Evolutionary conservation across 1,140 invertebrate species (phyloP).

Genomic region (Drosophila kikkawai): DNA sequence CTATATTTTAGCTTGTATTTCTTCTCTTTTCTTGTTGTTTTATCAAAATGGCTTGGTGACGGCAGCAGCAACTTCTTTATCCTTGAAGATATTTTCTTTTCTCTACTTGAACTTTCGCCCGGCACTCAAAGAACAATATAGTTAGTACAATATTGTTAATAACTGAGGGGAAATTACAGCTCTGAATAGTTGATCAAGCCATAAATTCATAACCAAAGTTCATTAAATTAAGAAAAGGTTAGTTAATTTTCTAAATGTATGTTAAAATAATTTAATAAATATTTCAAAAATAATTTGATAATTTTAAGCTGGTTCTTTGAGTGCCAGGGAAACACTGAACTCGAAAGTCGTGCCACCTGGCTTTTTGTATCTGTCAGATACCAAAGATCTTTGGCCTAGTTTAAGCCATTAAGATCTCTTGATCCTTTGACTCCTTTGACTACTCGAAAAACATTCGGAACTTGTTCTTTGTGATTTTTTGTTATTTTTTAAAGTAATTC

Average conservation of each 20-base stretch:
- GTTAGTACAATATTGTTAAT: neutral
- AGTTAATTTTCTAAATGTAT: neutral
- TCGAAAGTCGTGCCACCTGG: neutral
- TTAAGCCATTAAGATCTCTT: slow-evolving; percentile 23
- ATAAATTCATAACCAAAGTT: neutral
- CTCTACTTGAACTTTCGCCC: slow-evolving; percentile 1
- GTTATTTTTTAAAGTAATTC: slow-evolving; percentile 45
- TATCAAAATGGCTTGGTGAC: slow-evolving; percentile 44
- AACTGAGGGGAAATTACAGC: neutral
- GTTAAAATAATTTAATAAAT: neutral
- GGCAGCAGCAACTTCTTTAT: slow-evolving; percentile 6
- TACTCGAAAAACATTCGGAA: slow-evolving; percentile 44
- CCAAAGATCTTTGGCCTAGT: slow-evolving; percentile 10
- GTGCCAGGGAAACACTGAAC: slow-evolving; percentile 12
- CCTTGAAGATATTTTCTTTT: slow-evolving; percentile 1
- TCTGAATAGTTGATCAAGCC: neutral
- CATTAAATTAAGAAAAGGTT: neutral
- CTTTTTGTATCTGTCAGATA: slow-evolving; percentile 1
- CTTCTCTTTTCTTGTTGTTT: slow-evolving; percentile 8
- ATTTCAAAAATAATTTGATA: neutral
- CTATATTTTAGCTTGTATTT: slow-evolving; percentile 19
- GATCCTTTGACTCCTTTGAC: slow-evolving; percentile 11
- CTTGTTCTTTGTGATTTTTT: slow-evolving; percentile 42
- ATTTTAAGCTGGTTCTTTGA: neutral
- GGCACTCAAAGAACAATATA: slow-evolving; percentile 12